Percentiles rank a stretch among this genome's conserved stretches.
phyloP scores from a whole-genome alignment of 2,888 invertebrate species.

The Pycnomerus fuliginosus region DNA sequence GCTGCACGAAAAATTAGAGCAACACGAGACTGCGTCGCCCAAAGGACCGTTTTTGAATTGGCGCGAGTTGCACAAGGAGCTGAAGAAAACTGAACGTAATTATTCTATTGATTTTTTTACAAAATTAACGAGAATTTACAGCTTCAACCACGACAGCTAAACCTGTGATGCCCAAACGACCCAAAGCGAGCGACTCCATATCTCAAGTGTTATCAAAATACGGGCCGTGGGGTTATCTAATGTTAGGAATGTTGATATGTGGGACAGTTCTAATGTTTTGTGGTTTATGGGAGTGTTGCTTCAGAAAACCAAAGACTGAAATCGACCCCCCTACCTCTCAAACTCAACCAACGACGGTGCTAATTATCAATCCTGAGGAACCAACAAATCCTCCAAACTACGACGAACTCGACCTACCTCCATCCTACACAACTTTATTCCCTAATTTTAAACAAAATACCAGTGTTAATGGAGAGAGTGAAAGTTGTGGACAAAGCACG shows the following conservation, averaged over 20 bases:
- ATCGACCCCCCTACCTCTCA: constrained; percentile 27
- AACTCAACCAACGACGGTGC: constrained; percentile 39
- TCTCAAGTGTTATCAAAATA: constrained; percentile 66
- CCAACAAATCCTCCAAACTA: constrained; percentile 60
- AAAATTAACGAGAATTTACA: constrained; percentile 3
- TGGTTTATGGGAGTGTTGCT: constrained; percentile 63
- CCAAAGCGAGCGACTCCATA: constrained; percentile 42
- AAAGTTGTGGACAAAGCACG: constrained; percentile 5
- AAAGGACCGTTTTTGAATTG: constrained; percentile 21
- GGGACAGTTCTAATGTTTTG: constrained; percentile 70
- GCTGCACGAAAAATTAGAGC: constrained; percentile 23
- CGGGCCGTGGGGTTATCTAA: constrained; percentile 73
- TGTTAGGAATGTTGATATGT: constrained; percentile 69
- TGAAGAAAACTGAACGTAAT: constrained; percentile 23
- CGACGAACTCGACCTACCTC: constrained; percentile 63
- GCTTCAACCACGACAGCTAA: constrained; percentile 26
- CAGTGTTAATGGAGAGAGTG: constrained; percentile 6
- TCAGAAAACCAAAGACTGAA: constrained; percentile 51
- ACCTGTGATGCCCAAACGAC: constrained; percentile 12
- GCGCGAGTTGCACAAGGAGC: constrained; percentile 30
- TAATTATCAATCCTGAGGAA: constrained; percentile 37
- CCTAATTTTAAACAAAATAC: constrained; percentile 46
- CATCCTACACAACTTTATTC: constrained; percentile 67
- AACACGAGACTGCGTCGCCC: constrained; percentile 8
- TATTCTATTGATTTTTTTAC: neutral